Conservation (phyloP, 2,797 vertebrate genomes). For the Sternarchorhynchus goeldii region DNA sequence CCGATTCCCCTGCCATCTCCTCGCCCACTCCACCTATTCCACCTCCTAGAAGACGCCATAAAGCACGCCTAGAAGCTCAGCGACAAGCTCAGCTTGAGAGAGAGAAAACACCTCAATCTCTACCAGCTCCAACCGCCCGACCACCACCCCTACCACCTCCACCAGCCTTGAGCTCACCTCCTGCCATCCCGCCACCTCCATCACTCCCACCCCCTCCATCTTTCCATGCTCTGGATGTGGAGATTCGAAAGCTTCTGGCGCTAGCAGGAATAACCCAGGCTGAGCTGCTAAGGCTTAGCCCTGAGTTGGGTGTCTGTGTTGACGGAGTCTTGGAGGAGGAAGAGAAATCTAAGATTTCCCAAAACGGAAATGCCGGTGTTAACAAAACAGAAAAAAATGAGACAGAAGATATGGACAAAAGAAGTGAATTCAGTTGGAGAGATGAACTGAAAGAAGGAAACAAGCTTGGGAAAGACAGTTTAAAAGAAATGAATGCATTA, state of each 20-base stretch:
- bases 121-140: slow-evolving; percentile 68
- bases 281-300: slow-evolving; percentile 80
- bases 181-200: slow-evolving; percentile 67
- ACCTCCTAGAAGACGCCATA: slow-evolving; percentile 60
- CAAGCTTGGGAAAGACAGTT: slow-evolving; percentile 51
- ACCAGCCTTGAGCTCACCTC: slow-evolving; percentile 51
- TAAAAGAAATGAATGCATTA: slow-evolving; percentile 50
- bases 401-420: slow-evolving; percentile 45
- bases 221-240: slow-evolving; percentile 67
- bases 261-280: slow-evolving; percentile 81
- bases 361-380: slow-evolving; percentile 2
- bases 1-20: slow-evolving; percentile 65
- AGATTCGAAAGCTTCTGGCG: slow-evolving; percentile 76
- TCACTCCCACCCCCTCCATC: slow-evolving; percentile 67
- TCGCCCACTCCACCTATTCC: slow-evolving; percentile 68
- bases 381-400: slow-evolving; percentile 50
- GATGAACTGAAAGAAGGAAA: slow-evolving; percentile 57
- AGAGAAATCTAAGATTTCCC: slow-evolving; percentile 48
- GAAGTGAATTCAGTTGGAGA: slow-evolving; percentile 39
- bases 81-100: slow-evolving; percentile 71
- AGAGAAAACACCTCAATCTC: slow-evolving; percentile 73
- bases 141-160: slow-evolving; percentile 71
- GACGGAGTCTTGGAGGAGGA: slow-evolving; percentile 62
- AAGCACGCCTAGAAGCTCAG: slow-evolving; percentile 72
- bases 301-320: slow-evolving; percentile 78